Percentiles rank a stretch among this genome's conserved stretches.
These are phyloP conservation scores for Crenichthys baileyi DNA, from an alignment of 2,797 vertebrate genomes.

Conservation along the genomic window DNA sequence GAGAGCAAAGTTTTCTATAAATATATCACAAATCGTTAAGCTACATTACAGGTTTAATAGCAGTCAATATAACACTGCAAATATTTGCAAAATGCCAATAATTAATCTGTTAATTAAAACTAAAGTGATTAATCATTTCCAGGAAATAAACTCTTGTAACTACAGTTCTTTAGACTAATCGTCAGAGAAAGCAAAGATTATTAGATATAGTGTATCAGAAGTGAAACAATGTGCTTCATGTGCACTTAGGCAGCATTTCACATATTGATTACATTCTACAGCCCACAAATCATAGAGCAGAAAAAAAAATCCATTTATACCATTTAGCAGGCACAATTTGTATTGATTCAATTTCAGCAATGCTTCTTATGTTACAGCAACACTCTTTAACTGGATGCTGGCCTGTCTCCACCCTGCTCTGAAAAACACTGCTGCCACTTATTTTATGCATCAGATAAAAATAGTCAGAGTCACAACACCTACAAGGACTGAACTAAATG, in stretches of 20 bases:
- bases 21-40: background rate
- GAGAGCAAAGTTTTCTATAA: background rate
- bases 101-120: background rate
- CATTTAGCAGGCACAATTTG: constrained; percentile 80
- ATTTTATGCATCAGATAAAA: constrained; percentile 47
- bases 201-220: constrained; percentile 56
- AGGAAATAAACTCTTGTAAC: constrained; percentile 16
- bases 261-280: constrained; percentile 80
- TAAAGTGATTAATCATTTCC: constrained; percentile 22
- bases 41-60: background rate
- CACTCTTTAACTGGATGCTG: constrained; percentile 62
- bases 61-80: background rate
- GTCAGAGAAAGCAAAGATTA: constrained; percentile 41
- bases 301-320: constrained; percentile 80
- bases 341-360: constrained; percentile 77
- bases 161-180: constrained; percentile 28
- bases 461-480: constrained; percentile 65
- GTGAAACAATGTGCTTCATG: constrained; percentile 72
- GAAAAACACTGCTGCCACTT: constrained; percentile 51
- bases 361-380: constrained; percentile 76
- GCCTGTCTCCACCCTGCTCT: constrained; percentile 65
- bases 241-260: constrained; percentile 80
- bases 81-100: background rate
- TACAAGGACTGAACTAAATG: constrained; percentile 47
- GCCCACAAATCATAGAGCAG: constrained; percentile 67